Conservation (phyloP, 2,113 vertebrate genomes). For the Oreochromis tanganicae region DNA sequence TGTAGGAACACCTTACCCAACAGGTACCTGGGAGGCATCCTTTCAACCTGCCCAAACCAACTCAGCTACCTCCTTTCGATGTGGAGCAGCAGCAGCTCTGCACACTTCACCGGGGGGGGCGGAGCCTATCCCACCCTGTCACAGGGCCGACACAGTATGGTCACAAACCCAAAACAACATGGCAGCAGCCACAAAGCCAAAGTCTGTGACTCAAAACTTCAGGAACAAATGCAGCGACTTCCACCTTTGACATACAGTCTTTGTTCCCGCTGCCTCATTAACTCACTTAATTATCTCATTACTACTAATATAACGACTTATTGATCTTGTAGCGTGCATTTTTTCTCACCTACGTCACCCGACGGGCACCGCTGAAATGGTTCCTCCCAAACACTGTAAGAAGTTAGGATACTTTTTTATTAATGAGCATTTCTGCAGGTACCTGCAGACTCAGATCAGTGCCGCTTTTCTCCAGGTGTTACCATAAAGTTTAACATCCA, state of each 20-base stretch:
- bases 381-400: not conserved
- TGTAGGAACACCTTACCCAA: not conserved
- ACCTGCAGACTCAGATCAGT: not conserved
- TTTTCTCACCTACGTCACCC: not conserved
- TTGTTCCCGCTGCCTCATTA: not conserved
- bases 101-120: not conserved
- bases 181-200: not conserved
- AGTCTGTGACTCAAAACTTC: not conserved
- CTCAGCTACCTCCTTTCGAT: not conserved
- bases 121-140: not conserved
- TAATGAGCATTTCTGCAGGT: not conserved
- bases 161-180: not conserved
- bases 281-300: not conserved
- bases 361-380: not conserved
- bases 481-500: not conserved
- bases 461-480: not conserved
- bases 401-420: not conserved
- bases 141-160: not conserved
- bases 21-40: not conserved
- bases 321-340: not conserved
- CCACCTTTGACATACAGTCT: not conserved
- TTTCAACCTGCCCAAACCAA: rapidly evolving
- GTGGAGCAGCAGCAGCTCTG: not conserved
- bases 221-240: not conserved
- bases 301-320: not conserved